Evolutionary conservation across 1,140 invertebrate species (phyloP).

Genomic region (Brachystomella parvula): DNA sequence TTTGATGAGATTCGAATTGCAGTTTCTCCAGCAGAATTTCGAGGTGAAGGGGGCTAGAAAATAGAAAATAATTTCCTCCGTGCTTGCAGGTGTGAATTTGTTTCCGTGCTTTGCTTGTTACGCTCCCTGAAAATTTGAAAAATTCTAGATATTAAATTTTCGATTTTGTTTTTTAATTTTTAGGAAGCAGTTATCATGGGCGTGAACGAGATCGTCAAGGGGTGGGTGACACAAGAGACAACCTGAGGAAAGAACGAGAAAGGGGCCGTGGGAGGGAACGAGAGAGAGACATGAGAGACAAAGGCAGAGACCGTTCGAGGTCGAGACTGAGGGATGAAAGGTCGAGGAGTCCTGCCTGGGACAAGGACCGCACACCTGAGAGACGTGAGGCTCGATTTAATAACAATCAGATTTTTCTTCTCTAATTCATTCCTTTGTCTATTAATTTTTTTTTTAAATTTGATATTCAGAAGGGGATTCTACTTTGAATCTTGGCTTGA

Average conservation of each 20-base stretch:
- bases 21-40: too few species aligned
- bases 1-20: too few species aligned
- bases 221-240: slow-evolving; percentile 15
- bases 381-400: slow-evolving; percentile 46
- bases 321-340: slow-evolving; percentile 30
- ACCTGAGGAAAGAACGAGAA: background rate
- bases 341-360: slow-evolving; percentile 31
- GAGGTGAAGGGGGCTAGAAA: too few species aligned
- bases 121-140: background rate
- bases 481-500: slow-evolving; percentile 36
- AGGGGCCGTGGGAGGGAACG: background rate
- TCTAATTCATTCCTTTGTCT: background rate
- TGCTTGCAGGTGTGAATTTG: too few species aligned
- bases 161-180: background rate
- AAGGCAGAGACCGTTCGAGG: slow-evolving; percentile 27
- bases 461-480: slow-evolving; percentile 14
- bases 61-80: background rate
- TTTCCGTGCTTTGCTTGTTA: background rate
- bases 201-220: slow-evolving; percentile 21
- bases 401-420: slow-evolving; percentile 7
- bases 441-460: background rate
- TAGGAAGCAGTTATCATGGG: slow-evolving; percentile 6
- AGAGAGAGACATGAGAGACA: slow-evolving; percentile 18
- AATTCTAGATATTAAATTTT: background rate
- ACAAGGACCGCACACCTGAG: slow-evolving; percentile 43